Conservation (phyloP, 2,797 vertebrate genomes). For the Poecilia velifera region DNA sequence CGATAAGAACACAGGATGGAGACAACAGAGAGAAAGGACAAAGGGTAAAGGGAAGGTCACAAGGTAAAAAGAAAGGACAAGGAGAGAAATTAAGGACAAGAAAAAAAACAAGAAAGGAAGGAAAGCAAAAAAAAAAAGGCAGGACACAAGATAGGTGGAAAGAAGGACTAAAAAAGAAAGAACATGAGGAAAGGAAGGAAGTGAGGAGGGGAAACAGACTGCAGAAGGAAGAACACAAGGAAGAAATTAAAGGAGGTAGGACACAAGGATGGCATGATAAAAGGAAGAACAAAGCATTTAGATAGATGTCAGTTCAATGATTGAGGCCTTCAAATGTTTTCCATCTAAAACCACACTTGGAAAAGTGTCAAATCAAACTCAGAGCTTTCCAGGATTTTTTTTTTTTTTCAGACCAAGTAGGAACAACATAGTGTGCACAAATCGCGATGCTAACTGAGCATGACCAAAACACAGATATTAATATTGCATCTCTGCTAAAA, state of each 20-base stretch:
- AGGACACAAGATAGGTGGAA: not conserved
- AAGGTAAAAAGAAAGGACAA: too few species aligned
- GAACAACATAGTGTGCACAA: not conserved
- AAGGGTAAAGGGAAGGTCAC: not conserved
- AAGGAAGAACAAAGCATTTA: not conserved
- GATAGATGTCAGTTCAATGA: not conserved
- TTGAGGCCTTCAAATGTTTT: not conserved
- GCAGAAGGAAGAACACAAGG: not conserved
- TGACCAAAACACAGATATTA: conserved; percentile 4
- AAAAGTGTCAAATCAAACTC: not conserved
- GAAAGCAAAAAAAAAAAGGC: not conserved
- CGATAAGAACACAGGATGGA: not conserved
- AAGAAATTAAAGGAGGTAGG: not conserved
- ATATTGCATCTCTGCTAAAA: conserved; percentile 14
- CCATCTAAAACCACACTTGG: not conserved
- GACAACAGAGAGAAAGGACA: not conserved
- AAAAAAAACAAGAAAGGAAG: not conserved
- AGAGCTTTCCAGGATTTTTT: not conserved
- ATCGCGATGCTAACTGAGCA: conserved; percentile 32
- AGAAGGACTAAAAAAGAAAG: not conserved
- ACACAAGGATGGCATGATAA: not conserved
- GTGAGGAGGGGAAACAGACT: not conserved
- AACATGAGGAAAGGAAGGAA: not conserved
- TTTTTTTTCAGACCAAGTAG: not conserved
- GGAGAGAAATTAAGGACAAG: not conserved